Percentiles rank a stretch among this genome's conserved stretches.
Evolutionary conservation across 1,140 invertebrate genomes (phyloP).

Genomic region (Rhopalosiphum maidis): DNA sequence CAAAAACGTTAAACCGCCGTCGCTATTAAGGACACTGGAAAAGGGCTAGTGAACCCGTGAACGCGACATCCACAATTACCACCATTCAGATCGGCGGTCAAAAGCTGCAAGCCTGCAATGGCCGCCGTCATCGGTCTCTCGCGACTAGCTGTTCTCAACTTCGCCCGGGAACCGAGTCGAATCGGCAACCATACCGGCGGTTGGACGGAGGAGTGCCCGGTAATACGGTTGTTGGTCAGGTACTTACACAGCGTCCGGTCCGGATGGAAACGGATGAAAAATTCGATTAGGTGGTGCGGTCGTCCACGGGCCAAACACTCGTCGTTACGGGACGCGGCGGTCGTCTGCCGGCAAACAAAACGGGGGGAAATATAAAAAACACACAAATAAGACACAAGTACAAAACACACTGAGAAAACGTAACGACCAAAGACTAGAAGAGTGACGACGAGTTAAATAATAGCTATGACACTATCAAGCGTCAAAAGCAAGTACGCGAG

Average conservation of each 20-base stretch:
- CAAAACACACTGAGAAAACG: neutral
- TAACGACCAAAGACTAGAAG: neutral
- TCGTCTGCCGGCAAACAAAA: neutral
- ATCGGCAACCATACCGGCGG: neutral
- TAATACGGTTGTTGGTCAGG: too few species aligned
- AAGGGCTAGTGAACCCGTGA: neutral
- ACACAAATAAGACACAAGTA: neutral
- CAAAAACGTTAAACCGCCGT: neutral
- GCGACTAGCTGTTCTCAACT: too few species aligned
- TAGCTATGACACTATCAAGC: neutral
- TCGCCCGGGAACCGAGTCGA: neutral
- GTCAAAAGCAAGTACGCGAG: neutral
- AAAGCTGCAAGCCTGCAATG: slow-evolving; percentile 12
- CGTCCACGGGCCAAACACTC: too few species aligned
- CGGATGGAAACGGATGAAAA: slow-evolving; percentile 55
- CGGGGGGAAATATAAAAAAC: too few species aligned
- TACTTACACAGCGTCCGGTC: slow-evolving; percentile 38
- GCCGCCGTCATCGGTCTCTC: too few species aligned
- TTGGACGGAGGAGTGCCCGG: neutral
- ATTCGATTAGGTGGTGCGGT: neutral
- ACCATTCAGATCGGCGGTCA: too few species aligned
- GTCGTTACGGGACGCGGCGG: neutral
- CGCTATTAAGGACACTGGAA: neutral
- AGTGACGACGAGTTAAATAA: neutral
- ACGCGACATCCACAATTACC: too few species aligned